These are phyloP conservation scores for Penaeus indicus DNA, from an alignment of 1,140 invertebrate genomes.

Conservation along the genomic window DNA sequence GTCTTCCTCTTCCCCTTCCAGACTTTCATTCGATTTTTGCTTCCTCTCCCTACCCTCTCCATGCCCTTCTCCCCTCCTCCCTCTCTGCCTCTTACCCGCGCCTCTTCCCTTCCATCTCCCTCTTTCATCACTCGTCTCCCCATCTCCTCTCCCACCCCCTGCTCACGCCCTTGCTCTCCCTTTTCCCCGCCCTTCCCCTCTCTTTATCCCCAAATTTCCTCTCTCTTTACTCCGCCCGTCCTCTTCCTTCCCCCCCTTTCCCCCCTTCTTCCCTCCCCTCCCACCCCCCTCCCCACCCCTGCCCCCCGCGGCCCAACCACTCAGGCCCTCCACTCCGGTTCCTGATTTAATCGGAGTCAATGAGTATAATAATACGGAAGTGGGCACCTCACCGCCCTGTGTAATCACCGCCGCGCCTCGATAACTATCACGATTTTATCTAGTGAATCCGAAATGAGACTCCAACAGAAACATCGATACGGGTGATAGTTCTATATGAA, in stretches of 20 bases:
- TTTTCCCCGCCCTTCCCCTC: too few species aligned
- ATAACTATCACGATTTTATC: constrained; percentile 52
- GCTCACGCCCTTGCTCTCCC: too few species aligned
- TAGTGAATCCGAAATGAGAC: constrained; percentile 29
- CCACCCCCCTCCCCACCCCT: background rate
- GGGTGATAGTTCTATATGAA: background rate
- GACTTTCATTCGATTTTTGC: too few species aligned
- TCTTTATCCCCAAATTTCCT: too few species aligned
- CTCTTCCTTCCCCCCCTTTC: background rate
- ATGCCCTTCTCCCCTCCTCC: too few species aligned
- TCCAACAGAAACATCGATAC: background rate
- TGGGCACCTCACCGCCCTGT: constrained; percentile 49
- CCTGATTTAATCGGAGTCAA: constrained; percentile 43
- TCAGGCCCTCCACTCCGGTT: background rate
- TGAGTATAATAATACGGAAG: constrained; percentile 47
- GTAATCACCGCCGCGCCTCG: constrained; percentile 48
- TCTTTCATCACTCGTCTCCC: too few species aligned
- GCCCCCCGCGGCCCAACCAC: background rate
- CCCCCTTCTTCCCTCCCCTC: background rate
- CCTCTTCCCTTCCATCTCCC: too few species aligned
- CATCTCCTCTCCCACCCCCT: too few species aligned
- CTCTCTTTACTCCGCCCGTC: too few species aligned
- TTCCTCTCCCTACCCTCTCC: too few species aligned
- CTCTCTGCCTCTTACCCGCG: too few species aligned
- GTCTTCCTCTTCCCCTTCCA: too few species aligned